Evolutionary conservation across 2,888 invertebrate species (phyloP).

Genomic region (Trachelus iudaicus): DNA sequence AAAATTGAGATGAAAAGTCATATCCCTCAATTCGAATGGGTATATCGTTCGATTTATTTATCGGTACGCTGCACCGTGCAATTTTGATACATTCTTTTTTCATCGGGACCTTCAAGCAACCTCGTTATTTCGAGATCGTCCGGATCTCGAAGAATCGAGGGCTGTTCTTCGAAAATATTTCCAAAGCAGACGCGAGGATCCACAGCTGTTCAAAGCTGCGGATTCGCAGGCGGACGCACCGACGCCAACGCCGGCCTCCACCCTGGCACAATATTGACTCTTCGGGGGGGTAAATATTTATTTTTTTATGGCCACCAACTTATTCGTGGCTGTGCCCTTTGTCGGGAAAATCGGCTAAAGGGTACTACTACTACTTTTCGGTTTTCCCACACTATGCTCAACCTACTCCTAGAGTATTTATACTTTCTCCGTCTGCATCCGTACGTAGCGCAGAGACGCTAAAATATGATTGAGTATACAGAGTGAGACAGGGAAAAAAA

Average conservation of each 20-base stretch:
- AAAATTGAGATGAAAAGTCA: neutral
- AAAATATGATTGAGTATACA: neutral
- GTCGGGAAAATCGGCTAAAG: neutral
- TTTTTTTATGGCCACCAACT: neutral
- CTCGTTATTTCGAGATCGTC: neutral
- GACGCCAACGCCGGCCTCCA: neutral
- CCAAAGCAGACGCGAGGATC: neutral
- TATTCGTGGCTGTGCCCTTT: neutral
- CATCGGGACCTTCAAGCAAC: no score
- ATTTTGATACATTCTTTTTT: neutral
- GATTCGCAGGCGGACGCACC: neutral
- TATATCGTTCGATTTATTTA: neutral
- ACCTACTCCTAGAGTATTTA: neutral
- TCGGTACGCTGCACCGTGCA: neutral
- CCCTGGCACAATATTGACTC: neutral
- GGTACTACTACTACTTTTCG: neutral
- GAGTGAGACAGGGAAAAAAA: neutral
- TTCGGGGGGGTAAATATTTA: neutral
- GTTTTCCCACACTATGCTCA: neutral
- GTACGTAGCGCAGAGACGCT: neutral
- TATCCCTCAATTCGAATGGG: neutral
- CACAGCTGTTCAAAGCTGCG: neutral
- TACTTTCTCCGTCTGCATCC: neutral
- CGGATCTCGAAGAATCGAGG: neutral
- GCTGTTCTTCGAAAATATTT: neutral